A percentile compares a stretch with the other conserved stretches of the same genome.
Conservation (phyloP, 2,113 vertebrate species). For the Peucedramus taeniatus region DNA sequence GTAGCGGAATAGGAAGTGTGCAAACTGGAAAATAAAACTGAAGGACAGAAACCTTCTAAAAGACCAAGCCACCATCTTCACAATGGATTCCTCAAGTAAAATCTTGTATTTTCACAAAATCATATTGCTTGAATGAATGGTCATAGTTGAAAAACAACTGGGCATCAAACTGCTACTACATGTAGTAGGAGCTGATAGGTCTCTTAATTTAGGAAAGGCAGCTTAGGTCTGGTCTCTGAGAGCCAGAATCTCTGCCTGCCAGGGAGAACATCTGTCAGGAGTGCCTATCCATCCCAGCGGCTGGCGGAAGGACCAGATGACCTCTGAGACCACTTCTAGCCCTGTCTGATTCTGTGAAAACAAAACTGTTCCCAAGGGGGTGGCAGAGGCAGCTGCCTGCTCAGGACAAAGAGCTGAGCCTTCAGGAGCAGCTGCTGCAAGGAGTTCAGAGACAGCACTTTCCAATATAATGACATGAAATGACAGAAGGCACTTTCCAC, state of each 20-base stretch:
- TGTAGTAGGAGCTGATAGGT: not conserved
- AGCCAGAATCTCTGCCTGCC: not conserved
- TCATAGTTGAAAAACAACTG: not conserved
- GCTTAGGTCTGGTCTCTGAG: not conserved
- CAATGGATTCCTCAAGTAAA: not conserved
- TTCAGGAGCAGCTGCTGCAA: not conserved
- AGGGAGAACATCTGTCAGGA: not conserved
- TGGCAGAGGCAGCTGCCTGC: slow-evolving; percentile 1
- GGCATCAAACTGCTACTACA: not conserved
- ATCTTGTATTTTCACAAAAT: not conserved
- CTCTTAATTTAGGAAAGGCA: not conserved
- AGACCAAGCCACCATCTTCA: not conserved
- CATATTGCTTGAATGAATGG: not conserved
- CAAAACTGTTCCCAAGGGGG: not conserved
- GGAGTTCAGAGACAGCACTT: not conserved
- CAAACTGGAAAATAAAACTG: not conserved
- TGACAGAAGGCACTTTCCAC: not conserved
- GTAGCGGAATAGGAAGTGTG: not conserved
- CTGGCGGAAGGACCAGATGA: slow-evolving; percentile 22
- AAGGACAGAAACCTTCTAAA: not conserved
- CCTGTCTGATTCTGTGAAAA: not conserved
- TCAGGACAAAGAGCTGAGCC: slow-evolving; percentile 8
- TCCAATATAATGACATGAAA: not conserved
- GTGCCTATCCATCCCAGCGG: not conserved
- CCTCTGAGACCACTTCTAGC: not conserved